Evolutionary conservation across 2,113 vertebrate species (phyloP), one percentile per base, ranked within the genome.

Genomic region (Recurvirostra avosetta): DNA sequence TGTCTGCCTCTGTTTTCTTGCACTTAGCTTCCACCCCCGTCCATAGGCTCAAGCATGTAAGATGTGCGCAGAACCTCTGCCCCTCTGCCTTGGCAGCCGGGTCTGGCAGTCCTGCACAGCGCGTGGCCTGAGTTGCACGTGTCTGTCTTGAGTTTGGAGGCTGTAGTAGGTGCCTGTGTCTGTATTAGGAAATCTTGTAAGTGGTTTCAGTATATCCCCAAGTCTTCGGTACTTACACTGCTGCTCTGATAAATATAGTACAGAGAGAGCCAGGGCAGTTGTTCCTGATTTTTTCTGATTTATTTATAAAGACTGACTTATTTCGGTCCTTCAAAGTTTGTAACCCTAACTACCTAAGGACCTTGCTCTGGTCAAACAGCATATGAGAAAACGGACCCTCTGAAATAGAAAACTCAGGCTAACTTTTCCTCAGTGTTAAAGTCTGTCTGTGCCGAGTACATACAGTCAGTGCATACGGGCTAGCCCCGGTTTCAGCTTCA

Each of bases 231-330:
- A 72, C 72, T 81, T 77, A 70, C 20, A 11, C n/a, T 94, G 8
- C 55, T 81, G n/a, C 58, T 79, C 70, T 92, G 84, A 66, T 79
- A 94, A 95, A 96, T 76, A 94, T 72, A 95, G 77, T 12, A 62
- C 41, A 41, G 62, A 66, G 38, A 45, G 34, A 85, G 16, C 4
- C 65, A 84, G 52, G 61, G 36, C 50, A 59, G 81, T 74, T 77
- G 38, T 50, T 74, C 50, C 50, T 66, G 53, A 67, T 80, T 79
- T 84, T 84, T 84, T 76, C 58, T 68, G 53, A 56, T 80, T 91
- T 95, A 82, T 92, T 92, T 93, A 75, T 90, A 50, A 90, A 86
- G 49, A 58, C 23, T 58, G 50, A 74, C 92, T 93, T 92, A 71
- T 88, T 95, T 90, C 47, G 65, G 67, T 47, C 73, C 88, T 92